Evolutionary conservation across 2,113 vertebrate species (phyloP).

Genomic region (Petroica traversi): DNA sequence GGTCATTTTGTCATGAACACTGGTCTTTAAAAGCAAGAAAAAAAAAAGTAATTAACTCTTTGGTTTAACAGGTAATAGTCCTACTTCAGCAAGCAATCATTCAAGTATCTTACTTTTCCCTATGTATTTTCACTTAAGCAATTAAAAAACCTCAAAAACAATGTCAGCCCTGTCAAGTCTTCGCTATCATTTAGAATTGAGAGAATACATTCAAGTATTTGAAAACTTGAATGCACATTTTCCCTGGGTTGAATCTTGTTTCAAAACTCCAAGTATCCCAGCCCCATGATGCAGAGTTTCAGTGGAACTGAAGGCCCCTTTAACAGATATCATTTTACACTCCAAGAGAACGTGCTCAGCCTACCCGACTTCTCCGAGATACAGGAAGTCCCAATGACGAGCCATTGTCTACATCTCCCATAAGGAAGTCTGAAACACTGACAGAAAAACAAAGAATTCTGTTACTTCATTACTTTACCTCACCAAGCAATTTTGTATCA

Average conservation of each 20-base stretch:
- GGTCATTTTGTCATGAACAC: neutral
- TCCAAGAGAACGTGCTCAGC: constrained; percentile 14
- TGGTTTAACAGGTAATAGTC: neutral
- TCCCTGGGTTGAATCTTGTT: neutral
- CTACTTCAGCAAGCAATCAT: neutral
- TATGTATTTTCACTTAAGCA: neutral
- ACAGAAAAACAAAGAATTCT: constrained; percentile 20
- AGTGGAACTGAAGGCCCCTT: neutral
- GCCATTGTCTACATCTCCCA: constrained; percentile 98
- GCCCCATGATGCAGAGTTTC: neutral
- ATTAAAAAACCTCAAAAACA: neutral
- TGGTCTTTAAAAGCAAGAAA: neutral
- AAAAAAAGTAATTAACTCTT: neutral
- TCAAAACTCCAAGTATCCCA: neutral
- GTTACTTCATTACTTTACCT: constrained; percentile 10
- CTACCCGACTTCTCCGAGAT: constrained; percentile 89
- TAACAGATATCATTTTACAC: neutral
- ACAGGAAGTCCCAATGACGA: constrained; percentile 88
- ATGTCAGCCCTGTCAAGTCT: neutral
- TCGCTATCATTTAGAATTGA: neutral
- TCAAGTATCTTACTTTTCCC: neutral
- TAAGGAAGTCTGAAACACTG: constrained; percentile 99
- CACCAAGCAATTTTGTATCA: neutral
- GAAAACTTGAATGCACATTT: neutral
- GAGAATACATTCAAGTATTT: neutral